Evolutionary conservation across 2,797 vertebrate species (phyloP).

Genomic region (Uromys caudimaculatus): DNA sequence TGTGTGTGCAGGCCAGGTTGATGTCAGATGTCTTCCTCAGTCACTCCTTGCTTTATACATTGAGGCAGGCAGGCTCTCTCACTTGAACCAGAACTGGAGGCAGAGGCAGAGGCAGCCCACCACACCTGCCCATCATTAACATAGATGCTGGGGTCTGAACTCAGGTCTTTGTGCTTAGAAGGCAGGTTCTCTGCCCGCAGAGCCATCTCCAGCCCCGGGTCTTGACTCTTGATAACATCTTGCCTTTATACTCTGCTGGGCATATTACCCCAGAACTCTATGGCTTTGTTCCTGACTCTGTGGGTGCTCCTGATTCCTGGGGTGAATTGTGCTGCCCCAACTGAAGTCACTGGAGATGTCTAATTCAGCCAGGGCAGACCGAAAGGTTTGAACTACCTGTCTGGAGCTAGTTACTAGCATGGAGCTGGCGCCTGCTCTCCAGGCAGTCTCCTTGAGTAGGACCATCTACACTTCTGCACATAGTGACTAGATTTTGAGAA

Average conservation of each 20-base stretch:
- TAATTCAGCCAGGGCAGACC: background rate
- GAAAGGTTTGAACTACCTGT: background rate
- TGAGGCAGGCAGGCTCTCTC: background rate
- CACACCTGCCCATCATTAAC: background rate
- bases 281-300: background rate
- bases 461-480: background rate
- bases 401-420: background rate
- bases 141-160: background rate
- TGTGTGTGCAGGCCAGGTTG: background rate
- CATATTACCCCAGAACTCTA: background rate
- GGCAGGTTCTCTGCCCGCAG: background rate
- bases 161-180: background rate
- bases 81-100: background rate
- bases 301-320: too few relatives aligned
- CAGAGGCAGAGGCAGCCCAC: background rate
- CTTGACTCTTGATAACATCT: background rate
- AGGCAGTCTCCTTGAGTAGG: background rate
- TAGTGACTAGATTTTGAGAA: background rate
- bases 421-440: background rate
- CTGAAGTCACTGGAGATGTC: background rate
- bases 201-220: background rate
- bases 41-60: background rate
- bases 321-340: background rate
- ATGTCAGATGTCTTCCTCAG: background rate
- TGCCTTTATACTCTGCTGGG: background rate